These are phyloP conservation scores for Craterocephalus amniculus DNA, from an alignment of 2,797 vertebrate genomes.

Conservation along the genomic window DNA sequence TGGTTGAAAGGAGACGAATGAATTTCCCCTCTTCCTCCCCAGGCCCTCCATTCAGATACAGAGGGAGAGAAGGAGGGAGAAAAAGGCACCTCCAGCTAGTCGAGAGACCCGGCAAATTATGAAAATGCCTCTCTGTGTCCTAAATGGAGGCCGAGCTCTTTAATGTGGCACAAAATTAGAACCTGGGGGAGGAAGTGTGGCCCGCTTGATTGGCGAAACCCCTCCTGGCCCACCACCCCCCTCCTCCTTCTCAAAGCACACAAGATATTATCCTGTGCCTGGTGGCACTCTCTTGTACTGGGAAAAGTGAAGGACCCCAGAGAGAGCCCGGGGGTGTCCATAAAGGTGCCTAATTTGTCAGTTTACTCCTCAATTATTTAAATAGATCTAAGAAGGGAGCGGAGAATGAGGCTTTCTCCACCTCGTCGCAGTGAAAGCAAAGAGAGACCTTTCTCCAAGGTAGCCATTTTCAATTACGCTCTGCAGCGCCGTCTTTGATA, in stretches of 20 bases:
- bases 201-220: slow-evolving; percentile 85
- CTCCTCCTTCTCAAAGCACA: slow-evolving; percentile 71
- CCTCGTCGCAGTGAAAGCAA: slow-evolving; percentile 74
- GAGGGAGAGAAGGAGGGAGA: slow-evolving; percentile 73
- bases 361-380: slow-evolving; percentile 88
- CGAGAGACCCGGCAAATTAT: slow-evolving; percentile 86
- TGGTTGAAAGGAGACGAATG: slow-evolving; percentile 77
- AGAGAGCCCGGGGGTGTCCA: slow-evolving; percentile 80
- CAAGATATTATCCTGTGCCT: slow-evolving; percentile 84
- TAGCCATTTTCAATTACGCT: slow-evolving; percentile 81
- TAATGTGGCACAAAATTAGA: slow-evolving; percentile 91
- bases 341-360: slow-evolving; percentile 87
- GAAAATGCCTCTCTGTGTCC: slow-evolving; percentile 87
- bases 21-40: slow-evolving; percentile 79
- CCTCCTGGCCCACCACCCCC: slow-evolving; percentile 78
- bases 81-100: slow-evolving; percentile 82
- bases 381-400: slow-evolving; percentile 82
- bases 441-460: slow-evolving; percentile 81
- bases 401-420: slow-evolving; percentile 76
- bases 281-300: slow-evolving; percentile 78
- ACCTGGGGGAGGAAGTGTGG: slow-evolving; percentile 85
- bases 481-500: slow-evolving; percentile 79
- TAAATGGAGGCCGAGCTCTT: slow-evolving; percentile 86
- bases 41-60: slow-evolving; percentile 82
- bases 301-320: slow-evolving; percentile 76